Percentiles rank a stretch among this genome's conserved stretches.
These are phyloP conservation scores for Nasalis larvatus DNA, from an alignment of 2,113 vertebrate species.

Conservation along the genomic window DNA sequence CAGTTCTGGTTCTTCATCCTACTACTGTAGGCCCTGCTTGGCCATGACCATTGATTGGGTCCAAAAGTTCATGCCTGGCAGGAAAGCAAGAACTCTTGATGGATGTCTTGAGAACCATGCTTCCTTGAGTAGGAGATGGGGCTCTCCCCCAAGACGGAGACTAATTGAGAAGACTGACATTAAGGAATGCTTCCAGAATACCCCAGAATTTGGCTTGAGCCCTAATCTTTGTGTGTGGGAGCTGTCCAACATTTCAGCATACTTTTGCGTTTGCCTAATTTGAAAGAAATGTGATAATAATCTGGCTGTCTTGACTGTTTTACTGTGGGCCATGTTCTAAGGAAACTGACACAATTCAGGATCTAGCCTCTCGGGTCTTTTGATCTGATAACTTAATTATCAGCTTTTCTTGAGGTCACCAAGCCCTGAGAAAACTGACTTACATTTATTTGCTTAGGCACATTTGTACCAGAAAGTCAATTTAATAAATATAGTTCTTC, in stretches of 20 bases:
- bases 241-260: constrained; percentile 78
- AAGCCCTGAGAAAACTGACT: background rate
- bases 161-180: background rate
- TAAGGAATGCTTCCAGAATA: constrained; percentile 1
- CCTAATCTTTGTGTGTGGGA: constrained; percentile 35
- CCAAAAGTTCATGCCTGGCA: background rate
- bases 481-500: background rate
- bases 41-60: background rate
- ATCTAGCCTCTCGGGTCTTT: background rate
- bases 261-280: background rate
- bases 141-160: background rate
- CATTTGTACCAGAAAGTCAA: constrained; percentile 5
- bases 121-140: background rate
- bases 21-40: background rate
- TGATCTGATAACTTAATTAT: background rate
- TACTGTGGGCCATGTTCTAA: background rate
- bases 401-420: background rate
- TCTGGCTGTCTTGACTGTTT: background rate
- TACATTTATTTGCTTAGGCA: background rate
- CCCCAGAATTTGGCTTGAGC: background rate
- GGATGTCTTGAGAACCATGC: background rate
- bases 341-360: background rate
- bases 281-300: background rate
- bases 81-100: background rate
- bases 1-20: background rate